These are phyloP conservation scores for Aricia agestis DNA, from an alignment of 1,140 invertebrate species.

Conservation along the genomic window DNA sequence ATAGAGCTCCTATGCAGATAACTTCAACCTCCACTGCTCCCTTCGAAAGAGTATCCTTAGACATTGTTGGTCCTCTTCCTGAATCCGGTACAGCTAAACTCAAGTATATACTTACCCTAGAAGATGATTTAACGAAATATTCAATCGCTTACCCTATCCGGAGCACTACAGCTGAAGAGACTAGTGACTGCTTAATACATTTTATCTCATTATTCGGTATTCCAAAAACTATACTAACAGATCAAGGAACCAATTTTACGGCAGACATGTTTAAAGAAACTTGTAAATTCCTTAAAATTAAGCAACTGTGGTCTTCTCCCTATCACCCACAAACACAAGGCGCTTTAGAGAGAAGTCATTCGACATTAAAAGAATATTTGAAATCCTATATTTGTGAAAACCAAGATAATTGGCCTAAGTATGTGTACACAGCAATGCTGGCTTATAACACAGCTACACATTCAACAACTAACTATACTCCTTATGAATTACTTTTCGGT, in stretches of 20 bases:
- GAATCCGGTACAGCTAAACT: not conserved
- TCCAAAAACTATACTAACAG: not conserved
- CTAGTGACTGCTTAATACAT: not conserved
- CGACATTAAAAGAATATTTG: not conserved
- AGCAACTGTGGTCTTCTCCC: conserved; percentile 2
- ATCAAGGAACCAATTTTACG: conserved; percentile 6
- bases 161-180: not conserved
- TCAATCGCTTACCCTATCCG: not conserved
- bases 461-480: not conserved
- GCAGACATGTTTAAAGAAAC: not conserved
- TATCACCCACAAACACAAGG: not conserved
- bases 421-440: conserved; percentile 5
- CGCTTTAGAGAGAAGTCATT: not conserved
- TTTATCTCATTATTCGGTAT: not conserved
- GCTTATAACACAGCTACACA: conserved; percentile 1
- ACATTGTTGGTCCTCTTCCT: not conserved
- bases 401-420: not conserved
- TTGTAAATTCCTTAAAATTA: not conserved
- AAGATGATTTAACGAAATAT: conserved; percentile 1
- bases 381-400: not conserved
- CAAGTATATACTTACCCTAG: not conserved
- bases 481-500: not conserved
- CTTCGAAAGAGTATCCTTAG: not conserved
- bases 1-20: not conserved
- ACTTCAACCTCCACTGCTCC: not conserved